Base-by-base conservation (phyloP, 2,113 vertebrate genomes). In the Semicossyphus pulcher region DNA sequence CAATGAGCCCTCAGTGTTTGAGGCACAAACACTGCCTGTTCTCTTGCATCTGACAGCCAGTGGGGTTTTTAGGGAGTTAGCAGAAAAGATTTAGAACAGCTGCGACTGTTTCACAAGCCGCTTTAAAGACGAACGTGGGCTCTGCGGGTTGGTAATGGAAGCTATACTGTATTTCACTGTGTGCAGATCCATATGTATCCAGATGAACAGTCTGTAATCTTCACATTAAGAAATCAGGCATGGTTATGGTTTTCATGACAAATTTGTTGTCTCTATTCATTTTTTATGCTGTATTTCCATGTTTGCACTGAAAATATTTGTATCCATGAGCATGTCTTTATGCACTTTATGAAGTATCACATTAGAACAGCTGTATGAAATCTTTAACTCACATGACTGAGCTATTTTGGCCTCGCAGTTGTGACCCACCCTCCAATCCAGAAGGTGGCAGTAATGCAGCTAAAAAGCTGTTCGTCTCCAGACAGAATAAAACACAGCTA, bases 31-130 rank as follows among this genome's bases (percentile, higher is more conserved):
- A 26, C 37, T 77, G 49, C 75, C 57, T 75, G 41, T 51, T 52
- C 45, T 20, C 48, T 42, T 28, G 18, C 69, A 76, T 89, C 86
- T 65, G 52, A 68, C 48, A 53, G 23, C 20, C 72, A 31, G 72
- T 34, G 59, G 66, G 37, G n/a, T n/a, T n/a, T 70, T 80, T 45
- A 39, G 49, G 23, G 57, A 69, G 79, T 60, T 64, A n/a, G 1
- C 56, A 62, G 39, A 64, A 49, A 65, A 32, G 74, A 82, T 79
- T 71, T 16, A 58, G 21, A 87, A 71, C 85, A 90, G 83, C 72
- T 87, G 78, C 53, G 66, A 52, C 31, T 45, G 66, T 70, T 85
- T 71, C 39, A 52, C 36, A 25, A 34, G 62, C 21, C 18, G 54
- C 70, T 72, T 69, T 34, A 73, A 58, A 65, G 65, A 32, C 2